Evolutionary conservation across 2,888 invertebrate genomes (phyloP), one percentile per base, ranked within the genome.

Genomic region (Prenolepis imparis): DNA sequence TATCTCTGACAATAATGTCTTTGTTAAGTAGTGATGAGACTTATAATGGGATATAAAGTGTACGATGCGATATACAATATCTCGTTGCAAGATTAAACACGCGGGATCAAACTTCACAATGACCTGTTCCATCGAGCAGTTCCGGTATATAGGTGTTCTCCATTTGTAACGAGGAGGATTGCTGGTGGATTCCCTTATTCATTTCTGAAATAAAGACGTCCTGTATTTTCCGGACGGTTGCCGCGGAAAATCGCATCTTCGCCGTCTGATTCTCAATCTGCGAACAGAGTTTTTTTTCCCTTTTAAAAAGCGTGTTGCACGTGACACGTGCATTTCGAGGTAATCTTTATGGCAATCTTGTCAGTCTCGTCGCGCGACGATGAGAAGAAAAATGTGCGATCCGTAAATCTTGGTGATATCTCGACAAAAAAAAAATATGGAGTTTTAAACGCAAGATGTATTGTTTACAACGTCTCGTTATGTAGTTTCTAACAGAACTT

Each of bases 101-200:
- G 12, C 15, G 12, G 15, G 28, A n/a, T n/a, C n/a, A n/a, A 77
- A 80, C 64, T 64, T 80, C 39, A 28, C 24, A 87, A 88, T 83
- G 91, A 97, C 97, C 97, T 90, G 96, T 96, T 84, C 97, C 97
- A 92, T 97, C 96, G 0, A 97, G 96, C 64, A 97, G 95, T 93
- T 97, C 97, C 0, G 97, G 97, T 68, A 97, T 96, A 91, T 97
- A 97, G 0, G 97, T 97, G 94, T 97, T 97, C 93, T 97, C 97
- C 97, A 97, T 97, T 94, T 97, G 97, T 86, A 97, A 94, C 41
- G 96, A 97, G 73, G 97, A 97, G 11, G 96, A 95, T 90, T 95
- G 94, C 91, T 96, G 95, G 44, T 95, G 95, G 64, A 97, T 95
- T 0, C 97, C 97, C 24, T 95, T 94, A 89, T 96, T 95, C 95